Evolutionary conservation across 2,113 vertebrate genomes (phyloP).

Genomic region (Paedocypris sp.): DNA sequence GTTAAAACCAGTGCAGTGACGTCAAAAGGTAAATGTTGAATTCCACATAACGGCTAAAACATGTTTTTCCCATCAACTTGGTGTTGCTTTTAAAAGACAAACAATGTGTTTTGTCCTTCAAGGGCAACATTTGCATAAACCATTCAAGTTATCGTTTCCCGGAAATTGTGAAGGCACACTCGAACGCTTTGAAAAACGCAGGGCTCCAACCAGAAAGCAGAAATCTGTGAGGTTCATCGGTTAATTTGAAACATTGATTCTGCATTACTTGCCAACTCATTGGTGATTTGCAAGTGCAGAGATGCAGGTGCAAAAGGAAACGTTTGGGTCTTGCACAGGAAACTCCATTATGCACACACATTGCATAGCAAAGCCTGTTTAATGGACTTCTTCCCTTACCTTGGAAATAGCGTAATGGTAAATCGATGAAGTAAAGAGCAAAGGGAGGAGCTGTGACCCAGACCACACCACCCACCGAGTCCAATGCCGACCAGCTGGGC

Average conservation of each 20-base stretch:
- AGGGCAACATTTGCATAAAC: not conserved
- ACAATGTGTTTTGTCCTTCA: too few relatives aligned
- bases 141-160: not conserved
- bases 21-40: too few relatives aligned
- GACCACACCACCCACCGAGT: constrained; percentile 30
- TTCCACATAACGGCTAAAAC: too few relatives aligned
- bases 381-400: constrained; percentile 61
- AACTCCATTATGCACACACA: constrained; percentile 53
- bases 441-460: constrained; percentile 39
- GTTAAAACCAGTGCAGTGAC: too few relatives aligned
- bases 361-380: constrained; percentile 47
- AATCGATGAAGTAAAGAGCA: constrained; percentile 65
- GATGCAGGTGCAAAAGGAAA: constrained; percentile 48
- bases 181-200: not conserved
- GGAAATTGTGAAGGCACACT: not conserved
- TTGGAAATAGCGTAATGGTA: constrained; percentile 56
- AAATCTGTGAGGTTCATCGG: constrained; percentile 40
- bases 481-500: constrained; percentile 29
- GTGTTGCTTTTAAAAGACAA: too few relatives aligned
- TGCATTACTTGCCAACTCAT: constrained; percentile 53
- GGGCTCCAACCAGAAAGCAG: not conserved
- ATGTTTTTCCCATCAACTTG: too few relatives aligned
- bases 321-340: constrained; percentile 32
- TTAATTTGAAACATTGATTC: constrained; percentile 66
- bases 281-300: constrained; percentile 46